Base-by-base conservation (phyloP, 2,797 vertebrate genomes). In the Sebastes paucispinis region DNA sequence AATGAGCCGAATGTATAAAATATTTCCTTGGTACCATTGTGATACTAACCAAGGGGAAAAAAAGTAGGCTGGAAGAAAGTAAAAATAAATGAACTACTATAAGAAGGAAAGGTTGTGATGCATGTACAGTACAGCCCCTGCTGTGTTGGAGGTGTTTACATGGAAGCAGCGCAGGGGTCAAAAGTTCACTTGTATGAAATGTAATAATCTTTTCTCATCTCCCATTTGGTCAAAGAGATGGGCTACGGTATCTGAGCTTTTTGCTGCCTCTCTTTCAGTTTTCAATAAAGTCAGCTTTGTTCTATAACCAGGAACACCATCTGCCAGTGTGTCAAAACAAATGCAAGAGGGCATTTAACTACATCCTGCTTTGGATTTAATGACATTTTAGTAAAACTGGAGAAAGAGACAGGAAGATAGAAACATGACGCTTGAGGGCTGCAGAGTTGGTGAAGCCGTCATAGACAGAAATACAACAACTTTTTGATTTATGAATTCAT, bases 1-100 rank as follows among this genome's bases (percentile, higher is more conserved):
- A 93, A 94, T 93, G 92, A 92, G 88, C 58, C 8, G 77, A 86
- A 90, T 89, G 81, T 82, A 89, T 90, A 88, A 92, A 90, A 86
- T 83, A 87, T 91, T 89, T 89, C 70, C 77, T 88, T 14, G 68
- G 75, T 83, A 72, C 77, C 78, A 67, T 64, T 82, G 69, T 86
- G 60, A 83, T 84, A 87, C 82, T 87, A 75, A 87, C 80, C 81
- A 73, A 32, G 79, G 59, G 16, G 50, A 31, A 59, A 77, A 67
- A 52, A 57, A 29, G 29, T 20, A 7, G 4, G 31, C 29, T 22
- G 25, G 60, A 58, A 65, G 50, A 20, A 18, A 34, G 55, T 25
- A 24, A 75, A 82, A 84, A 68, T 66, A 73, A 77, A 84, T 24
- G 24, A 34, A 55, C 43, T 36, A 22, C 20, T n/a, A 8, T 14